A percentile compares a stretch with the other conserved stretches of the same genome.
phyloP scores from a whole-genome alignment of 2,113 vertebrate genomes.

The Gambusia affinis region DNA sequence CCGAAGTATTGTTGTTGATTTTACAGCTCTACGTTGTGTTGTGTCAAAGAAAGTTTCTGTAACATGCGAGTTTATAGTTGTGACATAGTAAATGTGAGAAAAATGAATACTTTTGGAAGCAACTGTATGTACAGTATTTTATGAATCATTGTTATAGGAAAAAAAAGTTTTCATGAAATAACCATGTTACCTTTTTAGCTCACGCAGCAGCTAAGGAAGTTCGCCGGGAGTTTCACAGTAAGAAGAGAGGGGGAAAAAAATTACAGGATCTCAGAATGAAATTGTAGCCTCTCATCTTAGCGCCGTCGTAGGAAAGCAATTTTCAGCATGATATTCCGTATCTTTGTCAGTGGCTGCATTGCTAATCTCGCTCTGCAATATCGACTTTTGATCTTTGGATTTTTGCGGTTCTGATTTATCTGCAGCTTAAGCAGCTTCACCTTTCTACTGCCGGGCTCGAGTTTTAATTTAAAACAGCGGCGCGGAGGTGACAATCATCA shows the following conservation, averaged over 20 bases:
- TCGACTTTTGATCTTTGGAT: not conserved
- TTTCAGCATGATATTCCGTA: not conserved
- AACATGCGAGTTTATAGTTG: not conserved
- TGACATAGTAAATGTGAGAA: not conserved
- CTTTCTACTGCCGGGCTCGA: not conserved
- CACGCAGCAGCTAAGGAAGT: not conserved
- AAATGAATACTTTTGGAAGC: not conserved
- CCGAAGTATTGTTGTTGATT: not conserved
- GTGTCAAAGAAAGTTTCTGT: not conserved
- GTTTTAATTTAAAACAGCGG: not conserved
- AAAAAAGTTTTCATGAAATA: not conserved
- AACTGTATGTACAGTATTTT: not conserved
- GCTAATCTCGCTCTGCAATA: not conserved
- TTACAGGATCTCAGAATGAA: no score
- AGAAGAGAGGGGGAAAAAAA: not conserved
- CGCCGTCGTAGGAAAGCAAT: not conserved
- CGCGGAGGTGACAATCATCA: not conserved
- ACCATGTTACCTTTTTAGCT: not conserved
- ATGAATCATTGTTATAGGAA: no score
- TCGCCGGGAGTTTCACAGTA: accelerated
- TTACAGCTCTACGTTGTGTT: not conserved
- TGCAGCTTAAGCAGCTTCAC: not conserved
- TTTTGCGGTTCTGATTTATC: not conserved
- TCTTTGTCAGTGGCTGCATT: not conserved
- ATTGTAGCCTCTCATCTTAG: no score